Conservation (phyloP, 2,888 invertebrate genomes). For the Callosobruchus maculatus region DNA sequence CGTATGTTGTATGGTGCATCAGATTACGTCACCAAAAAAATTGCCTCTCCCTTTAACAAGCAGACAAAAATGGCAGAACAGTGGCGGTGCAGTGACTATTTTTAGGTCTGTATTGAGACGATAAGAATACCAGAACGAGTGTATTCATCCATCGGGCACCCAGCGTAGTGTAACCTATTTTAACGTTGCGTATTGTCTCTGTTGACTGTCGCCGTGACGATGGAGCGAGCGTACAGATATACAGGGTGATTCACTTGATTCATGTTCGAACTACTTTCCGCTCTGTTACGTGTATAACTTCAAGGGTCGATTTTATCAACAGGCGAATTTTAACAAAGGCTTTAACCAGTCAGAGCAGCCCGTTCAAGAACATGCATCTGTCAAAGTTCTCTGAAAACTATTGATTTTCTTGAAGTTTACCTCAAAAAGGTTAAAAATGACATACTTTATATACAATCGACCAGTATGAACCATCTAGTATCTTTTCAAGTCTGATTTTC, state of each 20-base stretch:
- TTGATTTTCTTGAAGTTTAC: too few species aligned
- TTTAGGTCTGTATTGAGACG: neutral
- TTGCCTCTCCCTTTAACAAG: neutral
- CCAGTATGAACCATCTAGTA: too few species aligned
- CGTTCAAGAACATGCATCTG: too few species aligned
- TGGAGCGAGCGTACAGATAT: neutral
- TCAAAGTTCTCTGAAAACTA: too few species aligned
- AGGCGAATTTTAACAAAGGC: too few species aligned
- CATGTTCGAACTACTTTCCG: too few species aligned
- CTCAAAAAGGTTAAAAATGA: too few species aligned
- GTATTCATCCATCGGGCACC: neutral
- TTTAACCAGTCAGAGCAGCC: too few species aligned
- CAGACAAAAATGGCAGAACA: neutral
- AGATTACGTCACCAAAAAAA: neutral
- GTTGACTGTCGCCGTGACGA: neutral
- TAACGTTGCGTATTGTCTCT: neutral
- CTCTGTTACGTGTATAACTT: too few species aligned
- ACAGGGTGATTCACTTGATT: neutral
- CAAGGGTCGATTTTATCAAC: too few species aligned
- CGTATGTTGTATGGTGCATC: neutral
- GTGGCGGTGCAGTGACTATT: neutral
- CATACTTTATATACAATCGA: too few species aligned
- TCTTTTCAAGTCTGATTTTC: too few species aligned
- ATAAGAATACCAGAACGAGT: neutral
- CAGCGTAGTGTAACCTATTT: neutral